Evolutionary conservation across 2,888 invertebrate genomes (phyloP).

Genomic region (Vesta saturnalis): DNA sequence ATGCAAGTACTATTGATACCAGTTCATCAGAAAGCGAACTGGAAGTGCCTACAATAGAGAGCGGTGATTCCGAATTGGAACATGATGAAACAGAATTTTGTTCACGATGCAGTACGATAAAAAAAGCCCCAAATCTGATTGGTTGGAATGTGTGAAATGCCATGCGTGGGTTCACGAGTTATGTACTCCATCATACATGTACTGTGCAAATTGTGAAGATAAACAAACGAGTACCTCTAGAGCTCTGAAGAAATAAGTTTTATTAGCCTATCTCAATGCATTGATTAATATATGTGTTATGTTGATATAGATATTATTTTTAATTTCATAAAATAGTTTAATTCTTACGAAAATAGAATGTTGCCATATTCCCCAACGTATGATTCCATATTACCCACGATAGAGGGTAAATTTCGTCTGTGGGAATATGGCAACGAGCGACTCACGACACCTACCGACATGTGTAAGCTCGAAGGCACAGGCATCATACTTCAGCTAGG

Average conservation of each 20-base stretch:
- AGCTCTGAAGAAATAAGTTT: not conserved
- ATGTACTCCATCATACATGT: not conserved
- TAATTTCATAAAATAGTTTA: not conserved
- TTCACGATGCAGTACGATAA: not conserved
- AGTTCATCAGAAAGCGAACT: not conserved
- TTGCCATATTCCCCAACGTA: not conserved
- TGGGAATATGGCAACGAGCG: conserved; percentile 7
- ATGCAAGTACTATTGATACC: not conserved
- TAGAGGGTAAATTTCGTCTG: not conserved
- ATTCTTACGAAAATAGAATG: not conserved
- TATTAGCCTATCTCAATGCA: not conserved
- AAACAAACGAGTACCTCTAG: not conserved
- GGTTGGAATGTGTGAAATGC: not conserved
- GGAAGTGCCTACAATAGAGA: not conserved
- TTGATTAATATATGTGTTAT: not conserved
- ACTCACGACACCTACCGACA: not conserved
- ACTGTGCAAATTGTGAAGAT: not conserved
- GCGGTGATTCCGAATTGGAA: conserved; percentile 4
- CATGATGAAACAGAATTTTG: conserved; percentile 4
- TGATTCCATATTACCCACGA: not conserved
- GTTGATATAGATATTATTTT: not conserved
- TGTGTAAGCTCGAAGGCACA: not conserved
- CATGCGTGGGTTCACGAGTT: not conserved
- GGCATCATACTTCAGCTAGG: not conserved
- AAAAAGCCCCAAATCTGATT: not conserved